Evolutionary conservation across 2,113 vertebrate species (phyloP).

Genomic region (Spermophilus dauricus): DNA sequence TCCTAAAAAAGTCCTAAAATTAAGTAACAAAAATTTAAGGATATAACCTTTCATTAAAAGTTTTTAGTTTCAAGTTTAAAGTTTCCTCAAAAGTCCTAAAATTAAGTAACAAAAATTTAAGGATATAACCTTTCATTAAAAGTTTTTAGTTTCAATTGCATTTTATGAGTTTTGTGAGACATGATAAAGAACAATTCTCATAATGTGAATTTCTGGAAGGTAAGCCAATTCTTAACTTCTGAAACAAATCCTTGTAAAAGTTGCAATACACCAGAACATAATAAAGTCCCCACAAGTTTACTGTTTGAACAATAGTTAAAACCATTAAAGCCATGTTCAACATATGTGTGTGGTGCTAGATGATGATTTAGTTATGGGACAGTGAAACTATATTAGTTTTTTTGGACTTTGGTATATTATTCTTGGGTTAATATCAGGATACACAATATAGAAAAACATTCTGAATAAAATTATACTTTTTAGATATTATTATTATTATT

Average conservation of each 20-base stretch:
- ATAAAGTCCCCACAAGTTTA: neutral
- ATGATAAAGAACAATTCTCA: neutral
- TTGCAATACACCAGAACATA: neutral
- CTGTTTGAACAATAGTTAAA: neutral
- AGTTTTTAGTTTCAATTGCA: neutral
- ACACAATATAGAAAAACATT: neutral
- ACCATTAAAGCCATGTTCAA: neutral
- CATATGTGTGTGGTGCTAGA: neutral
- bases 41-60: neutral
- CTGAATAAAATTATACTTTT: conserved; percentile 16
- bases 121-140: neutral
- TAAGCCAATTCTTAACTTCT: conserved; percentile 31
- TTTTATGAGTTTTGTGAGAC: conserved; percentile 8
- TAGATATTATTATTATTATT: neutral
- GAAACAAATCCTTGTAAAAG: neutral
- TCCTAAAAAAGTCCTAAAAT: neutral
- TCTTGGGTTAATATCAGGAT: neutral
- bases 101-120: neutral
- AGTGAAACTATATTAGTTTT: neutral
- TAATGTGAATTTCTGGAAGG: neutral
- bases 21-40: neutral
- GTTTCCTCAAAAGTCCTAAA: neutral
- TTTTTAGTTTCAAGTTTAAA: neutral
- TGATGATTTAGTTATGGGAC: neutral
- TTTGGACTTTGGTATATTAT: neutral